Conservation (phyloP, 1,140 invertebrate species). For the Drosophila guanche region DNA sequence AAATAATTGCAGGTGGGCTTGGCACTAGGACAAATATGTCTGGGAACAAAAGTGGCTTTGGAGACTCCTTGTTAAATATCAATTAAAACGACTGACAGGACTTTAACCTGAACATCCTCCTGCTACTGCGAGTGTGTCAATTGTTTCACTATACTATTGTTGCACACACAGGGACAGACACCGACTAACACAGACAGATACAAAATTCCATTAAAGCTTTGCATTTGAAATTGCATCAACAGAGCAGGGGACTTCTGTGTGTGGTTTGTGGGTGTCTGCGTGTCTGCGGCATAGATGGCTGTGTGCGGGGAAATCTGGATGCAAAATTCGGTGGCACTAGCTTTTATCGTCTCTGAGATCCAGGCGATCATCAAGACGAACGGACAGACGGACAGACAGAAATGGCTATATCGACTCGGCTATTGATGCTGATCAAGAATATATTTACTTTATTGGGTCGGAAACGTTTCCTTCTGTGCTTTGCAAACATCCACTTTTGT, state of each 20-base stretch:
- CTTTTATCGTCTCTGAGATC: no score
- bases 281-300: not conserved
- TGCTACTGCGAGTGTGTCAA: conserved; percentile 43
- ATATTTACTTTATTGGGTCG: no score
- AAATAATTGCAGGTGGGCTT: conserved; percentile 49
- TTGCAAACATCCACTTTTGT: no score
- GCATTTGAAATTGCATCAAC: conserved; percentile 73
- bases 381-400: no score
- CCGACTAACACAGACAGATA: conserved; percentile 25
- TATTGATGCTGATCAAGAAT: no score
- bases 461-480: no score
- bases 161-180: conserved; percentile 17
- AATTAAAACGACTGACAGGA: conserved; percentile 58
- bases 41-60: conserved; percentile 23
- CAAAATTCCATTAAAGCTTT: conserved; percentile 77
- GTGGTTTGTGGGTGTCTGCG: conserved; percentile 12
- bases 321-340: no score
- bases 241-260: conserved; percentile 32
- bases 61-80: conserved; percentile 71
- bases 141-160: conserved; percentile 62
- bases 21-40: conserved; percentile 57
- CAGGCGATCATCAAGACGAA: no score
- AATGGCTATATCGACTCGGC: no score
- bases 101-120: conserved; percentile 9
- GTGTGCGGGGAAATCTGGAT: no score